Percentiles rank a stretch among this genome's conserved stretches.
phyloP scores from a whole-genome alignment of 2,797 vertebrate species.

The Crenuchus spilurus region DNA sequence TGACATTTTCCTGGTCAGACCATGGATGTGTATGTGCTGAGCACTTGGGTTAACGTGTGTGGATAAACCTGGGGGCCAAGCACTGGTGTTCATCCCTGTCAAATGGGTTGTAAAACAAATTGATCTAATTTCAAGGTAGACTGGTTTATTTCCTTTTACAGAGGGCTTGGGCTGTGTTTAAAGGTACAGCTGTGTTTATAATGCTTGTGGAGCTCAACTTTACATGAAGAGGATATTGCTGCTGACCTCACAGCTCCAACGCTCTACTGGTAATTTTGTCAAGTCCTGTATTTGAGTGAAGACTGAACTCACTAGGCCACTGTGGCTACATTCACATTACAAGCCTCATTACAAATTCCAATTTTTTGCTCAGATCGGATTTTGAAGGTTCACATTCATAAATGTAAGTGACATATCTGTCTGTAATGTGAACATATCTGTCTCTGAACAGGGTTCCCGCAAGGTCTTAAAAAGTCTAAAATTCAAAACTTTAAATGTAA shows the following conservation, averaged over 20 bases:
- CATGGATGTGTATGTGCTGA: neutral
- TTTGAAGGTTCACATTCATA: no score
- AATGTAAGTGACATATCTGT: no score
- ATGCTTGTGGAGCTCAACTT: slow-evolving; percentile 21
- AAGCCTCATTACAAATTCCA: no score
- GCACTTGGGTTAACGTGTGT: neutral
- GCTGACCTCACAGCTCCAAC: neutral
- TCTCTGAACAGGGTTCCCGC: no score
- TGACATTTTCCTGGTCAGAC: slow-evolving; percentile 17
- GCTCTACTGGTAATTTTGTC: neutral
- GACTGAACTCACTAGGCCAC: no score
- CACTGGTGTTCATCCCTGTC: neutral
- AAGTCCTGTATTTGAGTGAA: no score
- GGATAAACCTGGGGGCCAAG: neutral
- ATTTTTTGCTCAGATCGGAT: no score
- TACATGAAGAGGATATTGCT: neutral
- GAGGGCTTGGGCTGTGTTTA: slow-evolving; percentile 3
- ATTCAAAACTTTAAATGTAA: no score
- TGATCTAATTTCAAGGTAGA: slow-evolving; percentile 51
- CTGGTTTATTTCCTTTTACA: slow-evolving; percentile 33
- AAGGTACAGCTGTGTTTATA: slow-evolving; percentile 18
- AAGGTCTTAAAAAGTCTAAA: no score
- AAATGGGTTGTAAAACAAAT: slow-evolving; percentile 34
- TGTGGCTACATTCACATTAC: no score
- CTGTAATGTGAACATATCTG: no score